These are phyloP conservation scores for Cydia fagiglandana DNA, from an alignment of 1,140 invertebrate species.

Conservation along the genomic window DNA sequence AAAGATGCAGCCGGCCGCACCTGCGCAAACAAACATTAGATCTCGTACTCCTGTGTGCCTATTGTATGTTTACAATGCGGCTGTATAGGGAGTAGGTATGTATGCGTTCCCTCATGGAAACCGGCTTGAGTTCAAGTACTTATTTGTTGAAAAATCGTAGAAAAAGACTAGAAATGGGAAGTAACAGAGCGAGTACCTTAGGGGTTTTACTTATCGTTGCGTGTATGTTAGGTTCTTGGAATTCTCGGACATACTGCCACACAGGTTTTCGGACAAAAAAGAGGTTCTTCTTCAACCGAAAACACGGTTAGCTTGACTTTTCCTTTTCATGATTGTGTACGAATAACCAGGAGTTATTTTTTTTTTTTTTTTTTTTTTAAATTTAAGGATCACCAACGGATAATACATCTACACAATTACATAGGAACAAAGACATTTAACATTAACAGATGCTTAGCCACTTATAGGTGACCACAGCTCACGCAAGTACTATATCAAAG, in stretches of 20 bases:
- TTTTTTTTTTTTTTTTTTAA: too few relatives aligned
- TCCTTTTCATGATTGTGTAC: neutral
- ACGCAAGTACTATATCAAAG: too few relatives aligned
- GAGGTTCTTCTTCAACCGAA: neutral
- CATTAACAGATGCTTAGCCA: too few relatives aligned
- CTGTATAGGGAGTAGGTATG: neutral
- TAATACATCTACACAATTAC: too few relatives aligned
- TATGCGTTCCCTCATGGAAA: constrained; percentile 19
- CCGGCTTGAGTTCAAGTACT: neutral
- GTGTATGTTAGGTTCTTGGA: neutral
- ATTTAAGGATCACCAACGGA: too few relatives aligned
- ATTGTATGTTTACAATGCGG: constrained; percentile 26
- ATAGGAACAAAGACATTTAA: too few relatives aligned
- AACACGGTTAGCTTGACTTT: neutral
- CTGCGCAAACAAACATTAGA: constrained; percentile 70
- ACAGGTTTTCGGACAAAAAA: neutral
- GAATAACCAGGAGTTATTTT: neutral
- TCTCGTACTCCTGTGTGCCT: constrained; percentile 27
- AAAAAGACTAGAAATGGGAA: neutral
- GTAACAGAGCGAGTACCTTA: neutral
- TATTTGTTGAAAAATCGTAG: constrained; percentile 9
- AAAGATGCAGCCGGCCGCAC: constrained; percentile 63
- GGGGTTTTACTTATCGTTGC: neutral
- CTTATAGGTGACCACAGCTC: too few relatives aligned
- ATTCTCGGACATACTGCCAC: neutral